Conservation (phyloP, 2,797 vertebrate species). For the Fistularia commersonii region DNA sequence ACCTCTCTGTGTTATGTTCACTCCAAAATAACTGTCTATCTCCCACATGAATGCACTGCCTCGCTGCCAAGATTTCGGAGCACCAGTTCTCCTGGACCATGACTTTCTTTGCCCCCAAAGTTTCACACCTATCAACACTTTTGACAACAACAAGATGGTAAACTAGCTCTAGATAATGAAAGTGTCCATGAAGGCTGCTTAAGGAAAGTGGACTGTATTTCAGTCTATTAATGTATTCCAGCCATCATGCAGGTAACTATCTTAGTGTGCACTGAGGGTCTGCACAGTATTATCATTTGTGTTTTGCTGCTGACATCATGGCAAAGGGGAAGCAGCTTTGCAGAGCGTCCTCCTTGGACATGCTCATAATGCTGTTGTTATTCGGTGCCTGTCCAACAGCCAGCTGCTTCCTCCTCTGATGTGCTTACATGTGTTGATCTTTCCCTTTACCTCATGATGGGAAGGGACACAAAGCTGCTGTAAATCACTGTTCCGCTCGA, state of each 20-base stretch:
- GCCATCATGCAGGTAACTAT: conserved; percentile 15
- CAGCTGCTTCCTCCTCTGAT: conserved; percentile 75
- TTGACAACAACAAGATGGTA: no score
- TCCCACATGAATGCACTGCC: no score
- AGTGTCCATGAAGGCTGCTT: background rate
- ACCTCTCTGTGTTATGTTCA: no score
- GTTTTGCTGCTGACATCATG: conserved; percentile 35
- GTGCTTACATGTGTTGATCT: conserved; percentile 69
- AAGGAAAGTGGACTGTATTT: conserved; percentile 10
- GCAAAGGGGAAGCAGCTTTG: conserved; percentile 41
- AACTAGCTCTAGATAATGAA: no score
- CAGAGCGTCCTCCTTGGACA: conserved; percentile 37
- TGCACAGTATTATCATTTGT: conserved; percentile 33
- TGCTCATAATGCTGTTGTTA: conserved; percentile 62
- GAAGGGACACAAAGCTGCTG: conserved; percentile 56
- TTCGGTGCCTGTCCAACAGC: conserved; percentile 53
- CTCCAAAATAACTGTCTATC: no score
- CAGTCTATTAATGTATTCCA: conserved; percentile 17
- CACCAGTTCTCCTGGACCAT: no score
- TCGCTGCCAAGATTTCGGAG: no score
- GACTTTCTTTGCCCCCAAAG: no score
- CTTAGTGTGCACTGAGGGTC: conserved; percentile 19
- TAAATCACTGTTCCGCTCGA: conserved; percentile 57
- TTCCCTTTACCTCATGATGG: conserved; percentile 74
- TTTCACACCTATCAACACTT: no score